Evolutionary conservation across 2,797 vertebrate species (phyloP).

Genomic region (Chelmon rostratus): DNA sequence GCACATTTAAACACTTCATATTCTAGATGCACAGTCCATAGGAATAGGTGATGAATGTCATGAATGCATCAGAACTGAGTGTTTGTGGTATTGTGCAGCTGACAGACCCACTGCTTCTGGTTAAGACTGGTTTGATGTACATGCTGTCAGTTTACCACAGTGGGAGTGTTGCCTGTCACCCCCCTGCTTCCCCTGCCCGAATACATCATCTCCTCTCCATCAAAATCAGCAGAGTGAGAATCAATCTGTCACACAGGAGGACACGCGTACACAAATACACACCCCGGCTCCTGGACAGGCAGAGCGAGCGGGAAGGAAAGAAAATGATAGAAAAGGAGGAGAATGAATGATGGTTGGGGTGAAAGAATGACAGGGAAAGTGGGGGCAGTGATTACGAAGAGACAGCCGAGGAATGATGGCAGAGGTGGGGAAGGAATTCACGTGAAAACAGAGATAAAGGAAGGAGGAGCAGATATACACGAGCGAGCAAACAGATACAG

Average conservation of each 20-base stretch:
- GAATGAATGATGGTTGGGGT: conserved; percentile 61
- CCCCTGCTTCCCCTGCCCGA: conserved; percentile 48
- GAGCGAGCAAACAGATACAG: conserved; percentile 44
- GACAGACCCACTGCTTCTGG: conserved; percentile 62
- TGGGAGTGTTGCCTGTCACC: conserved; percentile 71
- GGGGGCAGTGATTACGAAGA: conserved; percentile 57
- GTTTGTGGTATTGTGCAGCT: conserved; percentile 48
- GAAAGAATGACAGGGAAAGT: conserved; percentile 56
- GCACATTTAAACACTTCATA: neutral
- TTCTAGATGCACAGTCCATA: conserved; percentile 17
- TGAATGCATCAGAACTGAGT: conserved; percentile 41
- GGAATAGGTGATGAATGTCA: conserved; percentile 39
- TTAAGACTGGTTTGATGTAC: conserved; percentile 67
- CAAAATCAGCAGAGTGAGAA: conserved; percentile 75
- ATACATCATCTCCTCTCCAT: conserved; percentile 74
- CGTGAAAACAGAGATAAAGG: conserved; percentile 52
- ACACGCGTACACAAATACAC: conserved; percentile 29
- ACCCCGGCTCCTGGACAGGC: conserved; percentile 43
- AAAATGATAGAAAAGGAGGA: conserved; percentile 40
- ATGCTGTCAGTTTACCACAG: conserved; percentile 66
- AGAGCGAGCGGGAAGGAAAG: conserved; percentile 10
- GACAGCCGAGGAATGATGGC: conserved; percentile 65
- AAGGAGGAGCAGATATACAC: conserved; percentile 41
- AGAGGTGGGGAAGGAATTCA: conserved; percentile 32
- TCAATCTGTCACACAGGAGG: conserved; percentile 74